These are phyloP conservation scores for Fissipunctia ypsillon DNA, from an alignment of 2,888 invertebrate genomes.

Conservation along the genomic window DNA sequence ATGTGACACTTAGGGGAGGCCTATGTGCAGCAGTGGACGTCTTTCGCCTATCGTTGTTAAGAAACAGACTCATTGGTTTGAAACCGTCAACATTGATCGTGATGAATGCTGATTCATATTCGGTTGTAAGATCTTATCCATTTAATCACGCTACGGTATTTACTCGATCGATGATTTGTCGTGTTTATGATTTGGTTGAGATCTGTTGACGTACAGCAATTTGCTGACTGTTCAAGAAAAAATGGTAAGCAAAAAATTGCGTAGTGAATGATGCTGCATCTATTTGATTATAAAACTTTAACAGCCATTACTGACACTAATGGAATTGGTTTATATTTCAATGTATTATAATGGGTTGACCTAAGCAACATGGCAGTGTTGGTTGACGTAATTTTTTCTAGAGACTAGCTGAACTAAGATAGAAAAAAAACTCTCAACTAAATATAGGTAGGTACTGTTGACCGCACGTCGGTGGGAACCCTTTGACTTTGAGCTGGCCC, in stretches of 20 bases:
- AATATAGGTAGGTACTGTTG: background rate
- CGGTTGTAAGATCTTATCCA: slow-evolving; percentile 13
- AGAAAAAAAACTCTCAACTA: background rate
- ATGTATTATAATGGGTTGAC: background rate
- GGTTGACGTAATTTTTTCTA: background rate
- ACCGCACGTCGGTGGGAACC: too few species aligned
- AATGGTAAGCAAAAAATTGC: slow-evolving; percentile 11
- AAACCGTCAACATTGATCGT: slow-evolving; percentile 12
- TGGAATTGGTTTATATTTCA: background rate
- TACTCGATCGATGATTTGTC: slow-evolving; percentile 27
- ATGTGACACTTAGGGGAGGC: background rate
- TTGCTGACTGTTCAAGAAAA: slow-evolving; percentile 1
- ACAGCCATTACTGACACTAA: slow-evolving; percentile 19
- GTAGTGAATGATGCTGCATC: slow-evolving; percentile 21
- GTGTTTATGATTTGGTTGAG: slow-evolving; percentile 22
- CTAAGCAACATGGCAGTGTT: background rate
- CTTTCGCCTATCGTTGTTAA: background rate
- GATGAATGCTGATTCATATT: slow-evolving; percentile 23
- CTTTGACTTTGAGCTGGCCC: too few species aligned
- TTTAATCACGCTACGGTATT: slow-evolving; percentile 30
- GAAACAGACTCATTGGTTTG: background rate
- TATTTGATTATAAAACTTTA: slow-evolving; percentile 17
- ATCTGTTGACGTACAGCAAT: slow-evolving; percentile 15
- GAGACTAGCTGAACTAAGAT: background rate
- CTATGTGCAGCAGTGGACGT: background rate